Evolutionary conservation across 2,888 invertebrate genomes (phyloP).

Genomic region (Oligia fasciuncula): DNA sequence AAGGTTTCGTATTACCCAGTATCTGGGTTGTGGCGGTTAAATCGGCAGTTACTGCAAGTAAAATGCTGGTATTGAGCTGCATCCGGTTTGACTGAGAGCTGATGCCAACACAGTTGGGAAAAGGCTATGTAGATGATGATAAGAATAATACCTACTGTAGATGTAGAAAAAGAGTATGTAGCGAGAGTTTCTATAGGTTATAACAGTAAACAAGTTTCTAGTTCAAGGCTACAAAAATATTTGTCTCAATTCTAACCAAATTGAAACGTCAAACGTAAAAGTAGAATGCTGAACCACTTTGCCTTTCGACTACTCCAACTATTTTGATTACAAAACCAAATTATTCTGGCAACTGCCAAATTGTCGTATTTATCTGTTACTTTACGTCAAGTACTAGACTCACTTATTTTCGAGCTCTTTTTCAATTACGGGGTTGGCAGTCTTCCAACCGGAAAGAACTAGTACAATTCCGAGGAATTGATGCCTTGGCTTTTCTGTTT

Average conservation of each 20-base stretch:
- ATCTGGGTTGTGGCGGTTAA: not conserved
- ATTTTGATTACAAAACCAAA: conserved; percentile 47
- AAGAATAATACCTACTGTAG: not conserved
- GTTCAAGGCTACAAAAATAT: conserved; percentile 3
- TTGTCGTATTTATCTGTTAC: conserved; percentile 54
- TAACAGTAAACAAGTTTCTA: not conserved
- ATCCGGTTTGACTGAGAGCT: not conserved
- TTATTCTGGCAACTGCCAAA: conserved; percentile 41
- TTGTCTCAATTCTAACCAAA: not conserved
- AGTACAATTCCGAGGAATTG: conserved; percentile 54
- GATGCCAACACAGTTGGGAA: not conserved
- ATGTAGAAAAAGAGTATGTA: not conserved
- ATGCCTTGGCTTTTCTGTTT: conserved; percentile 51
- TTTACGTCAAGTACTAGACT: conserved; percentile 58
- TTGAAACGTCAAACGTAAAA: not conserved
- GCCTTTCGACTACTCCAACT: not conserved
- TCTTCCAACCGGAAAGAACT: conserved; percentile 51
- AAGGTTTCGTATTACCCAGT: not conserved
- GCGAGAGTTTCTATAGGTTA: not conserved
- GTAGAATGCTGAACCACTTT: not conserved
- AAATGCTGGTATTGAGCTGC: not conserved
- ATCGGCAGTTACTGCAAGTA: not conserved
- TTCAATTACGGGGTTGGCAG: conserved; percentile 66
- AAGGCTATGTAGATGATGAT: not conserved
- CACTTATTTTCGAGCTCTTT: conserved; percentile 58